A percentile compares a stretch with the other conserved stretches of the same genome.
These are phyloP conservation scores for Hypsopygia costalis DNA, from an alignment of 2,888 invertebrate species.

Conservation along the genomic window DNA sequence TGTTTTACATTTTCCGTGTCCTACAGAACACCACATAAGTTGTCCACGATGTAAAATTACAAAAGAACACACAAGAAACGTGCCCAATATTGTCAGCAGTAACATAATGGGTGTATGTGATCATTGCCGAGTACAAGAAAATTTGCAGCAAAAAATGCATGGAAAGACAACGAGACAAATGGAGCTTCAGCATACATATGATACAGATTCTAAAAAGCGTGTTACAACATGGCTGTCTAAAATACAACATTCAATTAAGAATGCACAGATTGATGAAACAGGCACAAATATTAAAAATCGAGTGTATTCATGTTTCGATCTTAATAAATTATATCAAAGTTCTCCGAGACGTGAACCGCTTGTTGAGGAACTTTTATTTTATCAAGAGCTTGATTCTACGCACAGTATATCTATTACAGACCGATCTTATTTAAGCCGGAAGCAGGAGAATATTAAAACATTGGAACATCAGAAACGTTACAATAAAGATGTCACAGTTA, in stretches of 20 bases:
- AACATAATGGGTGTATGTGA: constrained; percentile 49
- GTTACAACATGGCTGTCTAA: constrained; percentile 30
- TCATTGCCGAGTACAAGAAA: constrained; percentile 36
- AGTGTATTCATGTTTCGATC: constrained; percentile 18
- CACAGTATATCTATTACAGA: too few species aligned
- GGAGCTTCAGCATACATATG: too few species aligned
- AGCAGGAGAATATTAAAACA: too few species aligned
- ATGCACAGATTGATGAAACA: constrained; percentile 13
- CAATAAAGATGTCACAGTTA: too few species aligned
- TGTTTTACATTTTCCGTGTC: too few species aligned
- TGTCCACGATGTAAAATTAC: constrained; percentile 47
- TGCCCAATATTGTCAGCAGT: constrained; percentile 17
- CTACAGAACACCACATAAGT: constrained; percentile 24
- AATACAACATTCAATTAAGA: constrained; percentile 25
- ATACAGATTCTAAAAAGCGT: constrained; percentile 2
- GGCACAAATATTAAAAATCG: constrained; percentile 6
- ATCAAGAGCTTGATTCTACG: neutral
- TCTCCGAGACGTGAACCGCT: constrained; percentile 9
- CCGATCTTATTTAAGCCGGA: too few species aligned
- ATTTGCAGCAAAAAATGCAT: too few species aligned
- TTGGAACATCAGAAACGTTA: too few species aligned
- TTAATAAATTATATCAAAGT: constrained; percentile 15
- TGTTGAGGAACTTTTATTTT: constrained; percentile 6
- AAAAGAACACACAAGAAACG: too few species aligned
- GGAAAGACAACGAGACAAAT: too few species aligned